Percentiles rank a stretch among this genome's conserved stretches.
Evolutionary conservation across 1,140 invertebrate genomes (phyloP).

Genomic region (Cotesia typhae): DNA sequence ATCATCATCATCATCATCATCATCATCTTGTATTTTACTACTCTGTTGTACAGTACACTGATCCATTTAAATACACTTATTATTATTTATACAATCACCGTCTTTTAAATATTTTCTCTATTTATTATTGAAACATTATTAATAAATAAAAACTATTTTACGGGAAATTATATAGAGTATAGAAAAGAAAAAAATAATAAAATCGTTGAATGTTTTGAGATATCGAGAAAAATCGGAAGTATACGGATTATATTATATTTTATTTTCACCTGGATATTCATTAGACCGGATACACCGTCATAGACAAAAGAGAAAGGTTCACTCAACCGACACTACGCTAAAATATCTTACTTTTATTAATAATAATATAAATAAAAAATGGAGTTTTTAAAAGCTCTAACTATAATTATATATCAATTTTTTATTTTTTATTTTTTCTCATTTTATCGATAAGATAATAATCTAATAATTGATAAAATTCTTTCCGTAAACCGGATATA

Average conservation of each 20-base stretch:
- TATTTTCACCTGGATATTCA: constrained; percentile 42
- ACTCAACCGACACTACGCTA: background rate
- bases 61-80: background rate
- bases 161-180: constrained; percentile 8
- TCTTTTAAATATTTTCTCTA: constrained; percentile 21
- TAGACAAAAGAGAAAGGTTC: constrained; percentile 37
- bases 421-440: too few species aligned
- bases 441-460: too few species aligned
- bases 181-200: constrained; percentile 16
- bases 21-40: too few species aligned
- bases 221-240: constrained; percentile 32
- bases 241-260: constrained; percentile 22
- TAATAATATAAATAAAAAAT: background rate
- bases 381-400: too few species aligned
- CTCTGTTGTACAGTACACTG: too few species aligned
- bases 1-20: too few species aligned
- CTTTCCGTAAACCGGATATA: too few species aligned
- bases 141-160: background rate
- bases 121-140: background rate
- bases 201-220: background rate
- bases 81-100: background rate
- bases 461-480: too few species aligned
- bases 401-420: too few species aligned
- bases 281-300: constrained; percentile 30
- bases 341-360: background rate